Percentiles rank a stretch among this genome's conserved stretches.
These are phyloP conservation scores for Bryconaethiops microstoma DNA, from an alignment of 2,797 vertebrate genomes.

Conservation along the genomic window DNA sequence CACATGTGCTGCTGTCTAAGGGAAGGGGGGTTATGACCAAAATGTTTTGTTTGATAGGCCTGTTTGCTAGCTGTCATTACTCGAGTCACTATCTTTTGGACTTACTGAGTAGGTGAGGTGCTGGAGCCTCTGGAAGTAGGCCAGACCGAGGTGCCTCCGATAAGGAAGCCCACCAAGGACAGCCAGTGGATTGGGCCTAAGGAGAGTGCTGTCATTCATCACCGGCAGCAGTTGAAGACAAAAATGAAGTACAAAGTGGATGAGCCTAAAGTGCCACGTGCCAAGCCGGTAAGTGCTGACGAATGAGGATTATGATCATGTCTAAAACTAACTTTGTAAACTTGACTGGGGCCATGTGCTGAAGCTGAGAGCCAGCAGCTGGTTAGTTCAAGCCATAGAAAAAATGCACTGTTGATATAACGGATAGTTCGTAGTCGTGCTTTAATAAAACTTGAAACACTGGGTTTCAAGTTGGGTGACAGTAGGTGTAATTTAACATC, in stretches of 20 bases:
- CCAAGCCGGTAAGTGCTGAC: conserved; percentile 70
- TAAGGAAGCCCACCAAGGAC: conserved; percentile 73
- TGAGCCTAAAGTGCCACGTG: conserved; percentile 69
- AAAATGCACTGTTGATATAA: not conserved
- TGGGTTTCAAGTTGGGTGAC: not conserved
- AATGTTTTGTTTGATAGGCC: not conserved
- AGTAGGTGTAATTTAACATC: not conserved
- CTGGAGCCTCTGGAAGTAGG: conserved; percentile 66
- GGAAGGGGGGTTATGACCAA: not conserved
- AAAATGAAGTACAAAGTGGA: conserved; percentile 82
- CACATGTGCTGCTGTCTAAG: not conserved
- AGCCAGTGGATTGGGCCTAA: conserved; percentile 74
- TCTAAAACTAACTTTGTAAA: not conserved
- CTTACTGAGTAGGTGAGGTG: conserved; percentile 64
- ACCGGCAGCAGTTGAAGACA: conserved; percentile 76
- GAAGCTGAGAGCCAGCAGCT: not conserved
- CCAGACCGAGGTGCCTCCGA: conserved; percentile 68
- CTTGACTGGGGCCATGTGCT: not conserved
- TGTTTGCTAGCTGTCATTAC: not conserved
- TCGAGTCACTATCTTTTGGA: not conserved
- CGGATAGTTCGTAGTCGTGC: not conserved
- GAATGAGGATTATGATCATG: not conserved
- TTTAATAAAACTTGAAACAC: not conserved
- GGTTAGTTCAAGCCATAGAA: not conserved
- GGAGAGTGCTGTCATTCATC: conserved; percentile 77